Evolutionary conservation across 1,140 invertebrate species (phyloP).

Genomic region (Aleiodes sp.): DNA sequence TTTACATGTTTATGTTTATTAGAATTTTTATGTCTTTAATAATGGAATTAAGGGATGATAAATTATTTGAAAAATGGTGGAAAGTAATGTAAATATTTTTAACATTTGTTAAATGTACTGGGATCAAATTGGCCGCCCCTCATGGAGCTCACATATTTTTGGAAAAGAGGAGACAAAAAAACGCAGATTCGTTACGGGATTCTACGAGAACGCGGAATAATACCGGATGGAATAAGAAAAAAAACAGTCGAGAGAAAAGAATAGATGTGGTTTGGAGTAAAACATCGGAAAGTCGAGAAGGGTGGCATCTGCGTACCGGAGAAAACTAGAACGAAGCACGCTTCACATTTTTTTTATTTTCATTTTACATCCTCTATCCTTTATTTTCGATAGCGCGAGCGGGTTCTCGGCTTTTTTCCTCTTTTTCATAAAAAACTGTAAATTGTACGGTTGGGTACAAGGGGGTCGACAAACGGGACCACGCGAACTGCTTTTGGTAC

Average conservation of each 20-base stretch:
- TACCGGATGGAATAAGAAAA: slow-evolving; percentile 18
- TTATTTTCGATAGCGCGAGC: neutral
- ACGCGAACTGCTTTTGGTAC: neutral
- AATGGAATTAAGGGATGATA: too few species aligned
- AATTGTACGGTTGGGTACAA: neutral
- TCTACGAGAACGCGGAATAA: slow-evolving; percentile 31
- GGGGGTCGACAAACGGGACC: neutral
- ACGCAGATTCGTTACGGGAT: slow-evolving; percentile 53
- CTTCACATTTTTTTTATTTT: slow-evolving; percentile 4
- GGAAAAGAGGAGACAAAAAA: slow-evolving; percentile 46
- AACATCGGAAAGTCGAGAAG: slow-evolving; percentile 33
- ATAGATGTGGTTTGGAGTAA: slow-evolving; percentile 22
- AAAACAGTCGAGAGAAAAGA: slow-evolving; percentile 7
- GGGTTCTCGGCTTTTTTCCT: neutral
- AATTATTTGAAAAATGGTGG: too few species aligned
- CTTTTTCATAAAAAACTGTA: neutral
- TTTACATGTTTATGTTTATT: too few species aligned
- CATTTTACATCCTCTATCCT: neutral
- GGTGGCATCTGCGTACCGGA: slow-evolving; percentile 32
- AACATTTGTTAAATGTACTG: too few species aligned
- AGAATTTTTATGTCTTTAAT: too few species aligned
- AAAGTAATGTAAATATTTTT: too few species aligned
- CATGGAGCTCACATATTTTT: neutral
- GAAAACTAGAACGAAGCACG: slow-evolving; percentile 10
- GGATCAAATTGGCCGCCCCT: too few species aligned